phyloP scores from a whole-genome alignment of 1,140 invertebrate species.

The Zelostemma sp. region DNA sequence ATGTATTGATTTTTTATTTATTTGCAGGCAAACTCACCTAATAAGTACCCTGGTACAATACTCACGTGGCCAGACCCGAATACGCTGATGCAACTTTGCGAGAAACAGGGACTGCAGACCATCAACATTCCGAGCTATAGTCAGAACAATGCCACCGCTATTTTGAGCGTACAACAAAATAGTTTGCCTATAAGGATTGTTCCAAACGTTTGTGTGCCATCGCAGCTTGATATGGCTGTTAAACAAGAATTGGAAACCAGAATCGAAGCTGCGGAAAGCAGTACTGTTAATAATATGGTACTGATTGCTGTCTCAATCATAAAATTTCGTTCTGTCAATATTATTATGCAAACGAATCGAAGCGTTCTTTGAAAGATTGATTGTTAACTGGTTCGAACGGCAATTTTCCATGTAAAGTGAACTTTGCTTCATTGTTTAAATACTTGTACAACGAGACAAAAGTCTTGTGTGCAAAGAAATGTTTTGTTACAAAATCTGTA shows the following conservation, averaged over 20 bases:
- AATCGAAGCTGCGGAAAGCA: conserved; percentile 30
- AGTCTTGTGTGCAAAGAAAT: too few relatives aligned
- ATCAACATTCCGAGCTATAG: conserved; percentile 67
- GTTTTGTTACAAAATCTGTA: too few relatives aligned
- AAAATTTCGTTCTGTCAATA: too few relatives aligned
- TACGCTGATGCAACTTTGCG: conserved; percentile 62
- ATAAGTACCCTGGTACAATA: conserved; percentile 60
- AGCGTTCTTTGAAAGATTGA: too few relatives aligned
- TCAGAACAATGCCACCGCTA: conserved; percentile 57
- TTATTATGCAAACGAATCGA: too few relatives aligned
- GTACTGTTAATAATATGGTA: conserved; percentile 21
- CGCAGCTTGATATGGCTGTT: conserved; percentile 44
- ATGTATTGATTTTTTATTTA: conserved; percentile 1
- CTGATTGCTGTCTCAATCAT: too few relatives aligned
- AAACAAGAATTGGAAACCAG: conserved; percentile 51
- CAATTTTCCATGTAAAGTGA: too few relatives aligned
- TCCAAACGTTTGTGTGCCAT: conserved; percentile 58
- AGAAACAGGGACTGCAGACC: conserved; percentile 61
- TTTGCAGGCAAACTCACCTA: conserved; percentile 56
- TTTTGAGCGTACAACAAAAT: conserved; percentile 59
- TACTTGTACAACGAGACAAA: too few relatives aligned
- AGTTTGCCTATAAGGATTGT: conserved; percentile 60
- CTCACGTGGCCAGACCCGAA: conserved; percentile 62
- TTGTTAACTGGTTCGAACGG: too few relatives aligned
- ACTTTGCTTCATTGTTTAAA: too few relatives aligned